phyloP scores from a whole-genome alignment of 1,140 invertebrate species.

The Diuraphis noxia region DNA sequence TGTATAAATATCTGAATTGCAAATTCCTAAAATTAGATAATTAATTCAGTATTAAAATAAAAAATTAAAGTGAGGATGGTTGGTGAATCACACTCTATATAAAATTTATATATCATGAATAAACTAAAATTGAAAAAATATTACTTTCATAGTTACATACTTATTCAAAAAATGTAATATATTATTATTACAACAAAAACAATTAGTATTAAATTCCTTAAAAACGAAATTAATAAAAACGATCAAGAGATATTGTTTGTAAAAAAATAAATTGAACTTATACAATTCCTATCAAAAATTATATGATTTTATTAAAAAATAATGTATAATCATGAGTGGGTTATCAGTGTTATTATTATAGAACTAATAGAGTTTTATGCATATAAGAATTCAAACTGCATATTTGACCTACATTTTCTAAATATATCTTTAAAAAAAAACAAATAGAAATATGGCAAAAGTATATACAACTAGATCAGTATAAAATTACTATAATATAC shows the following conservation, averaged over 20 bases:
- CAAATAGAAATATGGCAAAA: background rate
- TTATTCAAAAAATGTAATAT: background rate
- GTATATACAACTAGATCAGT: background rate
- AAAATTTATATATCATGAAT: too few relatives aligned
- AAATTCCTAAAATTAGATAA: background rate
- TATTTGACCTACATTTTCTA: background rate
- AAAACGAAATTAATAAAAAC: background rate
- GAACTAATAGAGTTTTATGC: background rate
- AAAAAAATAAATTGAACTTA: background rate
- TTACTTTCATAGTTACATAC: background rate
- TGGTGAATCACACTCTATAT: too few relatives aligned
- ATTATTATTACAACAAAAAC: background rate
- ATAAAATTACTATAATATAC: background rate
- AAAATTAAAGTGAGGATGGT: too few relatives aligned
- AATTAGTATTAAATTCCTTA: background rate
- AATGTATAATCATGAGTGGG: background rate
- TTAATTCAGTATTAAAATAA: too few relatives aligned
- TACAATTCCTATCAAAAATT: background rate
- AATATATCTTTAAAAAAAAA: background rate
- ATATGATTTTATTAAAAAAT: background rate
- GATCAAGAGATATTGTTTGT: background rate
- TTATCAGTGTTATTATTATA: too few relatives aligned
- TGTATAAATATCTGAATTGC: background rate
- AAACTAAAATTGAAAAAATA: background rate
- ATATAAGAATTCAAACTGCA: background rate